Percentiles rank a stretch among this genome's conserved stretches.
phyloP scores from a whole-genome alignment of 1,140 invertebrate species.

The Heliconius hewitsoni region DNA sequence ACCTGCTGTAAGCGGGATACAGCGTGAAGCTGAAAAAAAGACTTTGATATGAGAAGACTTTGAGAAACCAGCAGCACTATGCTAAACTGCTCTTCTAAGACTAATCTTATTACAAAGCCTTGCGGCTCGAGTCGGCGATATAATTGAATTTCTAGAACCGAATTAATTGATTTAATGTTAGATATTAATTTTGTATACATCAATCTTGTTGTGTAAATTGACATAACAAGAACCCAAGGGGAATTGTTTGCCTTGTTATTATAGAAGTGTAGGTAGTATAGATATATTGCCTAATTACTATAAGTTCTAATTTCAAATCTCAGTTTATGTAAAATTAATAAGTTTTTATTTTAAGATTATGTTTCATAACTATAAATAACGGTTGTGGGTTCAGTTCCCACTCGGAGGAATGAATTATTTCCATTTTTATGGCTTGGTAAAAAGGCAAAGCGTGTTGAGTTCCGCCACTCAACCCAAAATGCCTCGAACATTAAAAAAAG shows the following conservation, averaged over 20 bases:
- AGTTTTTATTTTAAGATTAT: no score
- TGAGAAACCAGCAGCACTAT: neutral
- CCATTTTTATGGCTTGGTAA: no score
- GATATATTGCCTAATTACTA: neutral
- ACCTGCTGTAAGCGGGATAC: no score
- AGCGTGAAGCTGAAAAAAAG: neutral
- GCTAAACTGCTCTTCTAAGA: neutral
- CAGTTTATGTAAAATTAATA: no score
- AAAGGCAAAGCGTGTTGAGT: no score
- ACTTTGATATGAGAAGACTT: neutral
- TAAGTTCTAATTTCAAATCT: no score
- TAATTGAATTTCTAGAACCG: neutral
- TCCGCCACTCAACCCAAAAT: no score
- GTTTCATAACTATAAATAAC: no score
- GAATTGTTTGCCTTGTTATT: neutral
- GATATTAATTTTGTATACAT: conserved; percentile 8
- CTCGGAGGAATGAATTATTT: no score
- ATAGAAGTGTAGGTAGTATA: neutral
- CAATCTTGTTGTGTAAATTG: conserved; percentile 5
- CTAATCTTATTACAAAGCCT: neutral
- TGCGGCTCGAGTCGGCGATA: neutral
- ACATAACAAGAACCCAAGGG: neutral
- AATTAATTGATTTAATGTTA: conserved; percentile 1
- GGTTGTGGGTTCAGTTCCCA: no score
- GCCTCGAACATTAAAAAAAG: no score